Evolutionary conservation across 2,888 invertebrate genomes (phyloP).

Genomic region (Mantis religiosa): DNA sequence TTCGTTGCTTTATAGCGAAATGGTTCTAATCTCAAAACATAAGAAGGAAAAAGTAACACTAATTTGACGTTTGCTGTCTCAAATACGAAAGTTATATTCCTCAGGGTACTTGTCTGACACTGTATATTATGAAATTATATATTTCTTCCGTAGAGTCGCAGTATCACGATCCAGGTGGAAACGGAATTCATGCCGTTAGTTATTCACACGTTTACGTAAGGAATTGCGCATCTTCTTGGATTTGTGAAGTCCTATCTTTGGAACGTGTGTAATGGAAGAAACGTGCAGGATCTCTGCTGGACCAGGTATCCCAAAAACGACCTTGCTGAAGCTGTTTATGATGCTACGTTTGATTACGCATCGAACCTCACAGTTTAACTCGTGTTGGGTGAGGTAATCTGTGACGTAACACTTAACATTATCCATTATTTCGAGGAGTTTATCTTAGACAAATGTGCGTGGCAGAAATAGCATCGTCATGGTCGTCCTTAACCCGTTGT

Average conservation of each 20-base stretch:
- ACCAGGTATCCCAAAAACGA: neutral
- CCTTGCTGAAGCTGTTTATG: neutral
- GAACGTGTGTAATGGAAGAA: neutral
- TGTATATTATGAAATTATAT: too few relatives aligned
- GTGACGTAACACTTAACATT: neutral
- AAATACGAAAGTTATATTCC: too few relatives aligned
- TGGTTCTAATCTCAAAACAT: too few relatives aligned
- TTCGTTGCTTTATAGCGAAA: too few relatives aligned
- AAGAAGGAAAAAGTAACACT: too few relatives aligned
- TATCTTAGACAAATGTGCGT: neutral
- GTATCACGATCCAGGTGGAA: too few relatives aligned
- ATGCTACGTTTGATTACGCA: neutral
- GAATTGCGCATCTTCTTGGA: neutral
- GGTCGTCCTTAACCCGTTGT: neutral
- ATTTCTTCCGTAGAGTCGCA: too few relatives aligned
- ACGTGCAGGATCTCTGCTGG: too few relatives aligned
- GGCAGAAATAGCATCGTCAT: neutral
- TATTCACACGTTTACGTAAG: too few relatives aligned
- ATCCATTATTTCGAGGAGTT: neutral
- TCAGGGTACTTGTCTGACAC: too few relatives aligned
- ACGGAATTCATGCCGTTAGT: too few relatives aligned
- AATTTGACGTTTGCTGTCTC: too few relatives aligned
- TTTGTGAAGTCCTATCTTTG: neutral
- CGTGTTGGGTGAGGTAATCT: neutral
- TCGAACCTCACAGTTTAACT: neutral